Evolutionary conservation across 2,888 invertebrate genomes (phyloP).

Genomic region (Hanleya hanleyi): DNA sequence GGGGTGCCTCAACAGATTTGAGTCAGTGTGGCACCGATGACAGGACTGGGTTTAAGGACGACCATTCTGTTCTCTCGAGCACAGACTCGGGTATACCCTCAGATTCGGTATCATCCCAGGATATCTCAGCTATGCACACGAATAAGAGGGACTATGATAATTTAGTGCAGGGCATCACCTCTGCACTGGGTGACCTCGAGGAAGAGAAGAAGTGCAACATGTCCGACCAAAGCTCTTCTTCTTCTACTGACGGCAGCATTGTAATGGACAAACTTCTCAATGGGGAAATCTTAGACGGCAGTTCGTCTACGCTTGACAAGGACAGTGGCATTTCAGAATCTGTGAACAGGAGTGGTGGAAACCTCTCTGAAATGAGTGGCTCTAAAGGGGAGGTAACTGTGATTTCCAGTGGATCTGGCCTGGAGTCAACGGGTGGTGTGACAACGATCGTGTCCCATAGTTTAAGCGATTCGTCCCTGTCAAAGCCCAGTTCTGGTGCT

Average conservation of each 20-base stretch:
- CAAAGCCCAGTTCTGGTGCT: background rate
- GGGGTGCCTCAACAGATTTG: background rate
- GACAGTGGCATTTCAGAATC: slow-evolving; percentile 6
- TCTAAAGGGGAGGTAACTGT: background rate
- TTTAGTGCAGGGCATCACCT: slow-evolving; percentile 48
- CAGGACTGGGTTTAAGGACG: background rate
- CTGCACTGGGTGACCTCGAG: slow-evolving; percentile 53
- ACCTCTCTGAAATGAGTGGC: background rate
- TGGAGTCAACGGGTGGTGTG: background rate
- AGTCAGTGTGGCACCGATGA: background rate
- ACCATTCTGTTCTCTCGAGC: background rate
- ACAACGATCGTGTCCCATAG: background rate
- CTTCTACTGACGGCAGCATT: background rate
- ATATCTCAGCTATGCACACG: background rate
- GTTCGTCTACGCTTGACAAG: background rate
- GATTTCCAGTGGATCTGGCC: background rate
- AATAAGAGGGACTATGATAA: slow-evolving; percentile 33
- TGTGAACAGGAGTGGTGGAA: background rate
- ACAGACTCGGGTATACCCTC: background rate
- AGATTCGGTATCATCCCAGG: background rate
- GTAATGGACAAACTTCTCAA: background rate
- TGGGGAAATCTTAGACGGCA: background rate
- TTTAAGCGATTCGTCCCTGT: background rate
- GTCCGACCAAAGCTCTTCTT: background rate
- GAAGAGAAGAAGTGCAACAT: slow-evolving; percentile 17